phyloP scores from a whole-genome alignment of 2,113 vertebrate genomes.

The Sylvietta virens region DNA sequence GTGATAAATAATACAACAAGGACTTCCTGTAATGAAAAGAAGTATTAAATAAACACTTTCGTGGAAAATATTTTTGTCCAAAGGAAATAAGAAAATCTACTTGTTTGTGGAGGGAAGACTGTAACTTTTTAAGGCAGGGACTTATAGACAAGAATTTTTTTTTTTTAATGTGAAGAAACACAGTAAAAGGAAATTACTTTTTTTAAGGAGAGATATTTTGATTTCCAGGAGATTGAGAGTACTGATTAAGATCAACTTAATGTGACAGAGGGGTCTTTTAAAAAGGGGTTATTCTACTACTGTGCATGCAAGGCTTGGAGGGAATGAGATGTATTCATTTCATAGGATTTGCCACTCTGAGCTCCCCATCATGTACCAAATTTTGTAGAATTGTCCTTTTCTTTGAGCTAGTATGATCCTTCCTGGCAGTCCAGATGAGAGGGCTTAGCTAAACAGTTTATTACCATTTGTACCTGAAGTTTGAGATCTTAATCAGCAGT shows the following conservation, averaged over 20 bases:
- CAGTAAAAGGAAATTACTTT: neutral
- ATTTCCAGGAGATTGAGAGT: neutral
- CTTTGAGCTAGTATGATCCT: neutral
- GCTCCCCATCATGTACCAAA: neutral
- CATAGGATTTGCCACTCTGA: neutral
- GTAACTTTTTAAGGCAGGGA: neutral
- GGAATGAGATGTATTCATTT: neutral
- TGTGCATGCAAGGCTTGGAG: neutral
- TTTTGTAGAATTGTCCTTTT: neutral
- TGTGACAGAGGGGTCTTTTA: neutral
- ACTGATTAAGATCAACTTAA: neutral
- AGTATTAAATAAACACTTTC: constrained; percentile 17
- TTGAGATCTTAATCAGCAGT: neutral
- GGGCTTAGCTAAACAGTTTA: neutral
- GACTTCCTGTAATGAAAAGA: constrained; percentile 60
- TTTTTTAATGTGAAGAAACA: neutral
- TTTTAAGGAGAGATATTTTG: neutral
- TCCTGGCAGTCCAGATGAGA: neutral
- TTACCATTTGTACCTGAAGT: neutral
- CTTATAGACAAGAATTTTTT: neutral
- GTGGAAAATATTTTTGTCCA: neutral
- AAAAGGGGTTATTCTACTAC: neutral
- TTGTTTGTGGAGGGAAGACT: neutral
- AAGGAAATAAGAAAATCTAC: neutral
- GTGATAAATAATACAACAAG: neutral